phyloP scores from a whole-genome alignment of 1,140 invertebrate species.

The Drosophila kepulauana region DNA sequence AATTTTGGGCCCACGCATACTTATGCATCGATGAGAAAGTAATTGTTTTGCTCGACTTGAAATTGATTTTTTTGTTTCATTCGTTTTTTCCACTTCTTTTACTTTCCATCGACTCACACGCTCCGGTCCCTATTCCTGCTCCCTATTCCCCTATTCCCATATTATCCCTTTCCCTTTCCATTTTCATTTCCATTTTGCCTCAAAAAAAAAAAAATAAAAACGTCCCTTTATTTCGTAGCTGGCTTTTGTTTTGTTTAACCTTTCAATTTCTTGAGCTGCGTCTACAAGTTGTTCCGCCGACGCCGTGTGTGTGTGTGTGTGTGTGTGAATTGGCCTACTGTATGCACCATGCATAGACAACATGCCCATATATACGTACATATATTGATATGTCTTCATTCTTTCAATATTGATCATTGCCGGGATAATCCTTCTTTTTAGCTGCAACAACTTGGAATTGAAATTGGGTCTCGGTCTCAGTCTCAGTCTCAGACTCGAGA shows the following conservation, averaged over 20 bases:
- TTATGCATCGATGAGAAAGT: slow-evolving; percentile 65
- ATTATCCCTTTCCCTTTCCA: slow-evolving; percentile 18
- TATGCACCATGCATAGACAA: slow-evolving; percentile 44
- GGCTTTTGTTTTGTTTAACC: slow-evolving; percentile 71
- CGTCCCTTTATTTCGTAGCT: slow-evolving; percentile 5
- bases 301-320: slow-evolving; percentile 30
- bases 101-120: slow-evolving; percentile 66
- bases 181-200: slow-evolving; percentile 4
- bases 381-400: slow-evolving; percentile 77
- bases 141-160: slow-evolving; percentile 17
- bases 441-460: slow-evolving; percentile 52
- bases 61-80: slow-evolving; percentile 62
- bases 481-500: slow-evolving; percentile 17
- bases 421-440: slow-evolving; percentile 77
- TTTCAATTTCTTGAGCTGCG: slow-evolving; percentile 66
- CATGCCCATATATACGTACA: slow-evolving; percentile 34
- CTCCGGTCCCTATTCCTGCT: slow-evolving; percentile 8
- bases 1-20: slow-evolving; percentile 62
- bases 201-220: no score
- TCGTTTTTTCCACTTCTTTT: slow-evolving; percentile 18
- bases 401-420: slow-evolving; percentile 78
- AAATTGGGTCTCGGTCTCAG: slow-evolving; percentile 40
- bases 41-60: slow-evolving; percentile 78
- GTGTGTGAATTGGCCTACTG: slow-evolving; percentile 64
- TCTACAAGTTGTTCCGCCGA: slow-evolving; percentile 41